Evolutionary conservation across 2,888 invertebrate genomes (phyloP).

Genomic region (Heliconius hortense): DNA sequence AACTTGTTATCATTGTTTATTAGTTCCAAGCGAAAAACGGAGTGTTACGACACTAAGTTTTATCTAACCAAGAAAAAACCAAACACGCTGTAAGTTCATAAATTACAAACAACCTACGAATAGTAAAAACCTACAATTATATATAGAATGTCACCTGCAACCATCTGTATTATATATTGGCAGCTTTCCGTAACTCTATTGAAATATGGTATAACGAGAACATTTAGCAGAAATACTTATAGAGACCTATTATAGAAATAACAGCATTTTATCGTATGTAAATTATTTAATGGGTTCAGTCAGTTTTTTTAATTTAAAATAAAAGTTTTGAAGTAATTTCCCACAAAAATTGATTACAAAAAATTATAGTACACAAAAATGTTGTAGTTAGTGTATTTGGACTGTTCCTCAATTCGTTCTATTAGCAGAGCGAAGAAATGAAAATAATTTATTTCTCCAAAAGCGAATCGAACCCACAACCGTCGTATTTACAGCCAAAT

Average conservation of each 20-base stretch:
- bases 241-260: background rate
- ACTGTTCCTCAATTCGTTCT: too few species aligned
- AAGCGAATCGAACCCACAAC: background rate
- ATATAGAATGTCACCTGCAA: slow-evolving; percentile 44
- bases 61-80: too few species aligned
- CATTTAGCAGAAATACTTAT: background rate
- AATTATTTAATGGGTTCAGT: background rate
- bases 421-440: background rate
- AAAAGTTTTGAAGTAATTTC: background rate
- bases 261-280: background rate
- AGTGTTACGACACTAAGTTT: too few species aligned
- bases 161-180: slow-evolving; percentile 31
- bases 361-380: too few species aligned
- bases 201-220: slow-evolving; percentile 18
- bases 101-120: slow-evolving; percentile 9
- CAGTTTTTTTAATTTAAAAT: background rate
- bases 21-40: too few species aligned
- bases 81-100: slow-evolving; percentile 31
- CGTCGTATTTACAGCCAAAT: too few species aligned
- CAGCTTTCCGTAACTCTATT: slow-evolving; percentile 38
- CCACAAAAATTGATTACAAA: background rate
- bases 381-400: too few species aligned
- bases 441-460: background rate
- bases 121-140: slow-evolving; percentile 31
- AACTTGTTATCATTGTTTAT: too few species aligned